Evolutionary conservation across 2,797 vertebrate genomes (phyloP).

Genomic region (Ctenopoma multispine): DNA sequence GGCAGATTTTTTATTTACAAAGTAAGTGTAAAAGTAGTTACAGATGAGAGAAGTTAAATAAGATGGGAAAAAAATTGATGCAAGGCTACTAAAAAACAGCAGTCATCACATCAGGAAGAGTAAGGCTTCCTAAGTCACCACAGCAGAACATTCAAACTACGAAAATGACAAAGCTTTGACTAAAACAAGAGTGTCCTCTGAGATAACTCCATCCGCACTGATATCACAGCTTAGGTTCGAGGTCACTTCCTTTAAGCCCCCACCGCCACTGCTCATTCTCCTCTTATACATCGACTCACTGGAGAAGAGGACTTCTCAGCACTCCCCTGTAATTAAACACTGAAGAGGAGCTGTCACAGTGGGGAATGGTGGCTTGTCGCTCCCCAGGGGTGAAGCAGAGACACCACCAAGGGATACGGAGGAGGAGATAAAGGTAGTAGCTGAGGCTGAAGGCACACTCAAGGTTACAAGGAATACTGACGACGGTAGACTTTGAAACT

Average conservation of each 20-base stretch:
- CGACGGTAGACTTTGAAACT: neutral
- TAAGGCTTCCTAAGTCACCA: no score
- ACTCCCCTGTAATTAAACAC: slow-evolving; percentile 83
- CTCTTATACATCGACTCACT: slow-evolving; percentile 47
- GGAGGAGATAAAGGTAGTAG: slow-evolving; percentile 61
- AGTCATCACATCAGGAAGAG: neutral
- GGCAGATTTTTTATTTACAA: neutral
- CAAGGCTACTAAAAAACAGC: neutral
- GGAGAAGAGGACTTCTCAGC: slow-evolving; percentile 68
- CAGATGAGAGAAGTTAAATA: neutral
- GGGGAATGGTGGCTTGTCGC: slow-evolving; percentile 50
- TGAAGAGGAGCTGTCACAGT: slow-evolving; percentile 64
- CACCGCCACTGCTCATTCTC: slow-evolving; percentile 12
- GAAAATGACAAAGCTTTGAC: neutral
- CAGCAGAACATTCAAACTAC: neutral
- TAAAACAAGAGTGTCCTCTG: neutral
- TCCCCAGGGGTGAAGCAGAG: slow-evolving; percentile 68
- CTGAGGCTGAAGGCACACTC: slow-evolving; percentile 53
- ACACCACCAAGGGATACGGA: slow-evolving; percentile 59
- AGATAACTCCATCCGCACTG: slow-evolving; percentile 6
- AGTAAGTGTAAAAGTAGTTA: neutral
- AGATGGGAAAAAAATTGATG: no score
- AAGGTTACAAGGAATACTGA: slow-evolving; percentile 49
- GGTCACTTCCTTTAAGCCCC: slow-evolving; percentile 59
- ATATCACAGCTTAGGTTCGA: slow-evolving; percentile 10